Percentiles rank a stretch among this genome's conserved stretches.
phyloP scores from a whole-genome alignment of 92 coral and sea anemone species.

The Phenganax stokvisi region DNA sequence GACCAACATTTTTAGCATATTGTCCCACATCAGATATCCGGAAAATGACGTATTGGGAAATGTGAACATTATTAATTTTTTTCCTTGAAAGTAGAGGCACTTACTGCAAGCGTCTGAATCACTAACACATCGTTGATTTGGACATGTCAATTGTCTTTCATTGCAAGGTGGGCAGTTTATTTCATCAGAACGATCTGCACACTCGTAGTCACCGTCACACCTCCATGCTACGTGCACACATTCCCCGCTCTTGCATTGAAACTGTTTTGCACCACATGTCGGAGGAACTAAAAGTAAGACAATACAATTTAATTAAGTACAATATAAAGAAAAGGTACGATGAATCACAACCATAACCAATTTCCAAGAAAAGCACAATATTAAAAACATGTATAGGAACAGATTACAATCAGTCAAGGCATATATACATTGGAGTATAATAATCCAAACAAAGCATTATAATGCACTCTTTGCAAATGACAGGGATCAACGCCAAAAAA shows the following conservation, averaged over 20 bases:
- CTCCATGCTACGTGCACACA: constrained; percentile 54
- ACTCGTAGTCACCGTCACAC: constrained; percentile 38
- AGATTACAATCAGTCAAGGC: no score
- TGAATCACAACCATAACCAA: not conserved
- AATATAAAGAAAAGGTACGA: not conserved
- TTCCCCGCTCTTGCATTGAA: constrained; percentile 52
- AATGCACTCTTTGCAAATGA: no score
- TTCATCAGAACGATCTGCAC: constrained; percentile 56
- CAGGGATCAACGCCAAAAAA: no score
- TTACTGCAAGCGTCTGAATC: constrained; percentile 25
- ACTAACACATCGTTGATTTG: constrained; percentile 19
- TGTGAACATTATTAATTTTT: no score
- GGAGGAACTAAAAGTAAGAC: constrained; percentile 37
- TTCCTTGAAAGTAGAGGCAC: not conserved
- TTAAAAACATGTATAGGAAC: no score
- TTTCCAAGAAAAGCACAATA: no score
- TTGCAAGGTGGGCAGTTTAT: constrained; percentile 47
- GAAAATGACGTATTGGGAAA: no score
- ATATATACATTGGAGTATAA: no score
- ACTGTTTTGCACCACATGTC: constrained; percentile 52
- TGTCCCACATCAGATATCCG: no score
- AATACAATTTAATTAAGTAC: not conserved
- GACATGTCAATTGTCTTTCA: constrained; percentile 2
- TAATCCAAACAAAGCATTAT: no score
- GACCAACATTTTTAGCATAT: no score